Percentiles rank a stretch among this genome's conserved stretches.
Evolutionary conservation across 92 coral and sea anemone species (phyloP).

Genomic region (Palythoa heliodiscus): DNA sequence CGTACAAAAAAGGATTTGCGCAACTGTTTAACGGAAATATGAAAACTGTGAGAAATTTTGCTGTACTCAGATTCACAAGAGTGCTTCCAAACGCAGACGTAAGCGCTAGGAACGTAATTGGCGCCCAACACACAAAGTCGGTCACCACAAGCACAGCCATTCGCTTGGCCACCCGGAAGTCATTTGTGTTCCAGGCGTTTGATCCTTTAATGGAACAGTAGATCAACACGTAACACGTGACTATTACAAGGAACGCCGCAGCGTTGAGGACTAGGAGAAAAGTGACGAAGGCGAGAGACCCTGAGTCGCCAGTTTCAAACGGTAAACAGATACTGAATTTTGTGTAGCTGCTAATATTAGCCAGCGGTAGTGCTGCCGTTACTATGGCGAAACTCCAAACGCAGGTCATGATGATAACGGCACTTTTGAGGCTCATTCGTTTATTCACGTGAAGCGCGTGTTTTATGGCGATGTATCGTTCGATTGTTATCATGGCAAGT

Average conservation of each 20-base stretch:
- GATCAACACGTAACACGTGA: constrained; percentile 83
- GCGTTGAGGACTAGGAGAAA: constrained; percentile 72
- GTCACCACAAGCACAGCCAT: constrained; percentile 93
- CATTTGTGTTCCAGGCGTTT: constrained; percentile 98
- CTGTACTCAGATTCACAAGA: constrained; percentile 78
- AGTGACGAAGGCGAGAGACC: constrained; percentile 79
- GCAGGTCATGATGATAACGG: constrained; percentile 75
- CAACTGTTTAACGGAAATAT: constrained; percentile 95
- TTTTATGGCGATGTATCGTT: constrained; percentile 93
- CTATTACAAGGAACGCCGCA: constrained; percentile 83
- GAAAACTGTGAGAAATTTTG: constrained; percentile 87
- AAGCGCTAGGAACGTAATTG: constrained; percentile 81
- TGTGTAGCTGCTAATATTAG: constrained; percentile 77
- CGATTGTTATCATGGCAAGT: constrained; percentile 86
- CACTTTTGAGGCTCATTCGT: constrained; percentile 76
- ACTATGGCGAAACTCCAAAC: constrained; percentile 83
- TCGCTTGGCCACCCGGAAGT: constrained; percentile 87
- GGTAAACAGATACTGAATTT: constrained; percentile 96
- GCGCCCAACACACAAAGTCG: constrained; percentile 98
- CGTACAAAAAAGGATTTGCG: constrained; percentile 94
- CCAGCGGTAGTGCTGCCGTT: constrained; percentile 82
- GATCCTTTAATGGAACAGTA: constrained; percentile 93
- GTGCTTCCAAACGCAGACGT: constrained; percentile 91
- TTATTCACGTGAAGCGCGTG: constrained; percentile 90
- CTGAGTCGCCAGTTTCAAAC: constrained; percentile 78